These are phyloP conservation scores for Podarcis cretensis DNA, from an alignment of 2,113 vertebrate species.

Conservation along the genomic window DNA sequence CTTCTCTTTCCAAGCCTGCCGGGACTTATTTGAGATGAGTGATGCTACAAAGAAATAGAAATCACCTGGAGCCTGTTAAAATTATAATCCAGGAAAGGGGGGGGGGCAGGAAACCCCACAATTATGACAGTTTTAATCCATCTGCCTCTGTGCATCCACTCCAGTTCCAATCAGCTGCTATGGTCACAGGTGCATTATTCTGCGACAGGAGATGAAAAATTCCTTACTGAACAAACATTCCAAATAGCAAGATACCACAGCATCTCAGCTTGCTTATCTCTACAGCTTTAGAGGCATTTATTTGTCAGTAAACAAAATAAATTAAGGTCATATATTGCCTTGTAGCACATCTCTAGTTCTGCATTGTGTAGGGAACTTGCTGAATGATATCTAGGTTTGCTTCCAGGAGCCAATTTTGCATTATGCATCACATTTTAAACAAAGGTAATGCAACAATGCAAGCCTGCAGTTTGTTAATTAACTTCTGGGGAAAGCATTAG, in stretches of 20 bases:
- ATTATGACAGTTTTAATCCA: constrained; percentile 62
- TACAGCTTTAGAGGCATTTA: neutral
- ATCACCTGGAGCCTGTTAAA: constrained; percentile 70
- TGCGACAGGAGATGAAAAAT: constrained; percentile 39
- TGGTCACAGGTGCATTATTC: constrained; percentile 60
- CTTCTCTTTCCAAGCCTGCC: constrained; percentile 56
- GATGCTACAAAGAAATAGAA: constrained; percentile 61
- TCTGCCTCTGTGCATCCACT: constrained; percentile 53
- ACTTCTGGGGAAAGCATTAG: neutral
- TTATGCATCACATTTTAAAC: constrained; percentile 20
- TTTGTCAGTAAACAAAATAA: constrained; percentile 44
- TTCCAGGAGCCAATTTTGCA: constrained; percentile 20
- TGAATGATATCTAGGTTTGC: constrained; percentile 29
- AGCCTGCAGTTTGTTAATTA: neutral
- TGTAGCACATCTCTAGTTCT: constrained; percentile 17
- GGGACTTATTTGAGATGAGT: constrained; percentile 64
- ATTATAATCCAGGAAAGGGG: constrained; percentile 62
- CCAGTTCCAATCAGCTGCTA: constrained; percentile 59
- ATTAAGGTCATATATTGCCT: constrained; percentile 11
- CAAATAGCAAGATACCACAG: constrained; percentile 3
- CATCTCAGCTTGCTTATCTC: constrained; percentile 9
- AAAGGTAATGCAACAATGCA: neutral
- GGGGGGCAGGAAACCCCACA: constrained; percentile 35
- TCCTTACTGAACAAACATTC: constrained; percentile 1
- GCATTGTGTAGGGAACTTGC: constrained; percentile 5